phyloP scores from a whole-genome alignment of 2,797 vertebrate genomes.

The Myoxocephalus aenaeus region DNA sequence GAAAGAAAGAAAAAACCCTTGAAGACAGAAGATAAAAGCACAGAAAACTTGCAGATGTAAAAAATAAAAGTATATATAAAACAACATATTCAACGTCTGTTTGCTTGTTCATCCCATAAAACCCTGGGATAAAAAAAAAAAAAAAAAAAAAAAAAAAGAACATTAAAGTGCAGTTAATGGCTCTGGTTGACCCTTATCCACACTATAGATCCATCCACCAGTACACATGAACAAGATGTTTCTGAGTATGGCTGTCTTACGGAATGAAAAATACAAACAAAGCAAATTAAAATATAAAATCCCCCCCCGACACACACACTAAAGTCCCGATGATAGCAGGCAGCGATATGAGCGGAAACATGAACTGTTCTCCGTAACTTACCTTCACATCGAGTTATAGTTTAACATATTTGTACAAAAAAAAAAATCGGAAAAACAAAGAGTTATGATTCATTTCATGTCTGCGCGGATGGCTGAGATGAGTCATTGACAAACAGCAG shows the following conservation, averaged over 20 bases:
- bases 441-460: conserved; percentile 7
- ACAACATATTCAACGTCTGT: conserved; percentile 47
- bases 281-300: background rate
- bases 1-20: background rate
- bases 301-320: background rate
- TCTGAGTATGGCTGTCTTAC: conserved; percentile 84
- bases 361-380: conserved; percentile 66
- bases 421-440: background rate
- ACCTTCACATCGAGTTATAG: conserved; percentile 64
- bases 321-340: conserved; percentile 48
- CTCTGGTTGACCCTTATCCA: conserved; percentile 63
- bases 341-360: conserved; percentile 48
- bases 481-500: conserved; percentile 24
- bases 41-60: conserved; percentile 66
- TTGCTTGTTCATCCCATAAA: conserved; percentile 13
- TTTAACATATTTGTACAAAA: conserved; percentile 18
- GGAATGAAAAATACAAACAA: conserved; percentile 51
- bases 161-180: conserved; percentile 69
- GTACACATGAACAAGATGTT: conserved; percentile 85
- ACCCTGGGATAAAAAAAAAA: conserved; percentile 14
- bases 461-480: conserved; percentile 3
- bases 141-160: background rate
- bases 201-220: conserved; percentile 72
- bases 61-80: conserved; percentile 24
- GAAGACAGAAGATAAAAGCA: conserved; percentile 17